These are phyloP conservation scores for Hippocampus comes DNA, from an alignment of 2,113 vertebrate genomes.

Conservation along the genomic window DNA sequence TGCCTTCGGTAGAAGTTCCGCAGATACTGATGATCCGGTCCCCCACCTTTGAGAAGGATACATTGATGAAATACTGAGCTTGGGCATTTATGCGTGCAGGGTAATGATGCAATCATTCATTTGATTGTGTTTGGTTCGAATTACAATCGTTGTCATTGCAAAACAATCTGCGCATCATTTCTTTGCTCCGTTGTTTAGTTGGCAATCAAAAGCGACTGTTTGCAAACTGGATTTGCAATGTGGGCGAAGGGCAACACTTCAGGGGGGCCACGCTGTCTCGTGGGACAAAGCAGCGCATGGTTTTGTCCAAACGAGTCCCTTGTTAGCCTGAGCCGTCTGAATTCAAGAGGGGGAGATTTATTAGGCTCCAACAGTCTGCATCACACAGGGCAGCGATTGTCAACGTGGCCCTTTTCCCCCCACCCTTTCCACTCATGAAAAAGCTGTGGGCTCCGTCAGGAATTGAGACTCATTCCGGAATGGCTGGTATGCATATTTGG, in stretches of 20 bases:
- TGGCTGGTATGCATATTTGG: conserved; percentile 2
- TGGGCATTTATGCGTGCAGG: too few species aligned
- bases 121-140: not conserved
- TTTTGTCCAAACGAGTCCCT: conserved; percentile 39
- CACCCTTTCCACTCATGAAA: conserved; percentile 6
- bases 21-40: conserved; percentile 90
- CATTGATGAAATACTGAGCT: not conserved
- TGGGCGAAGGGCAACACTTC: conserved; percentile 1
- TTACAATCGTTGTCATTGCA: not conserved
- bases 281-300: conserved; percentile 21
- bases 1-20: conserved; percentile 84
- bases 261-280: not conserved
- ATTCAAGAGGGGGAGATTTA: conserved; percentile 59
- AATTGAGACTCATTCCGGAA: conserved; percentile 7
- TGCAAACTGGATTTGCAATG: not conserved
- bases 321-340: conserved; percentile 27
- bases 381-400: conserved; percentile 49
- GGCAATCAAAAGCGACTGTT: not conserved
- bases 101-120: not conserved
- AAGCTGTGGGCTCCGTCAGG: conserved; percentile 26
- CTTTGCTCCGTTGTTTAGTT: too few species aligned
- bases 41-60: conserved; percentile 78
- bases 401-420: conserved; percentile 14
- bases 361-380: conserved; percentile 35
- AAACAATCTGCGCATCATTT: not conserved